These are phyloP conservation scores for Pseudomyrmex dendroicus DNA, from an alignment of 1,140 invertebrate genomes.

Conservation along the genomic window DNA sequence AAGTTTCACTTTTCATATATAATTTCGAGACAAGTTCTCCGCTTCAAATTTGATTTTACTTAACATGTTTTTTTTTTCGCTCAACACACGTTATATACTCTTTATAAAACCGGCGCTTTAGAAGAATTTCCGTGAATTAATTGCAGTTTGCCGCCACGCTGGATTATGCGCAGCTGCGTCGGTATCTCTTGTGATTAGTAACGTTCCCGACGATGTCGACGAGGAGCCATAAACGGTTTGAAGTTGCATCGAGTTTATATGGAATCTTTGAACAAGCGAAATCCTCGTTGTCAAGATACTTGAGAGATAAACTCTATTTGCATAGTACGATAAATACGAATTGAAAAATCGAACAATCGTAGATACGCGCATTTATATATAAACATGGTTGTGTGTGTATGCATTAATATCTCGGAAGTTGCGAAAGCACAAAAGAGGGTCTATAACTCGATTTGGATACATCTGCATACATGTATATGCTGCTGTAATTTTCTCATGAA, in stretches of 20 bases:
- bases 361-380: neutral
- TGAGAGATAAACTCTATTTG: neutral
- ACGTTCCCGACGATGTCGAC: conserved; percentile 12
- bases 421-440: neutral
- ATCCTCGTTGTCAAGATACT: neutral
- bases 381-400: neutral
- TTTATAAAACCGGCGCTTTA: neutral
- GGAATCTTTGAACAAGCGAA: neutral
- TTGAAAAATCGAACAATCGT: neutral
- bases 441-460: neutral
- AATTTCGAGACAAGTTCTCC: conserved; percentile 14
- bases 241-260: conserved; percentile 3
- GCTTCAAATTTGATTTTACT: conserved; percentile 16
- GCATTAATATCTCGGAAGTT: neutral
- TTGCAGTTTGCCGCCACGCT: neutral
- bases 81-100: neutral
- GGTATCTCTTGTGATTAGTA: conserved; percentile 27
- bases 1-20: neutral
- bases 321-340: too few relatives aligned
- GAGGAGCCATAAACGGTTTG: conserved; percentile 21
- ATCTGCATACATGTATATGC: neutral
- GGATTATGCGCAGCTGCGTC: conserved; percentile 21
- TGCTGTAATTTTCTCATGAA: too few relatives aligned
- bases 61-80: neutral
- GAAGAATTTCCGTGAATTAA: conserved; percentile 23